Base-by-base conservation (phyloP, 2,113 vertebrate genomes). In the Athene noctua region DNA sequence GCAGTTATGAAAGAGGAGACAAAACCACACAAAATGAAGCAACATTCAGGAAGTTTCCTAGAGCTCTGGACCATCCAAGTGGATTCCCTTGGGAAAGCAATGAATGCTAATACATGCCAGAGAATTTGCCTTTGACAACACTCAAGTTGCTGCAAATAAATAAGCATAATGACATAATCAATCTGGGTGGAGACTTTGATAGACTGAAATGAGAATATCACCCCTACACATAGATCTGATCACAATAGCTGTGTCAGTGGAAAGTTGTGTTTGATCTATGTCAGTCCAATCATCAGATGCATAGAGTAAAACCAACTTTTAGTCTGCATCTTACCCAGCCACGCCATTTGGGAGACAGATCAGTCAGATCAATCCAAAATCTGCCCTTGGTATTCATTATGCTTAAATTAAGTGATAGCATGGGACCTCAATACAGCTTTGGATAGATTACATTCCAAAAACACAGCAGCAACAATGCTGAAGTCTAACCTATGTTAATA, bases 21-120 rank as follows among this genome's bases (percentile, higher is more conserved):
- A 59, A 78, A 68, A 12, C 1, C 26, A 57, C 38, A 58, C 8
- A 65, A 65, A 86, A 79, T 20, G n/a, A 70, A 63, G 8, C 20
- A 80, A 66, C 4, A 46, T 62, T 75, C 18, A 75, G 26, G 34
- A 42, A 5, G 10, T 5, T 86, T 90, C 71, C 29, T 57, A 75
- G 40, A 71, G 29, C 36, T 71, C 52, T 92, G 62, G 36, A 47
- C 36, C 30, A 13, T 26, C n/a, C 54, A 38, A 87, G 9, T 10
- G 12, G 26, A 61, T 5, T 34, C 9, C 4, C 16, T 16, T 10
- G 16, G 18, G 12, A 75, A 71, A 66, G 34, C 12, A 38, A 52
- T 26, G 57, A 75, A 84, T 0, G 0, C 6, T 36, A 3, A 40
- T 29, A 14, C 9, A 30, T 12, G 47, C 2, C 26, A 67, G 46